These are phyloP conservation scores for Invenusta paracnida DNA, from an alignment of 2,888 invertebrate genomes.

Conservation along the genomic window DNA sequence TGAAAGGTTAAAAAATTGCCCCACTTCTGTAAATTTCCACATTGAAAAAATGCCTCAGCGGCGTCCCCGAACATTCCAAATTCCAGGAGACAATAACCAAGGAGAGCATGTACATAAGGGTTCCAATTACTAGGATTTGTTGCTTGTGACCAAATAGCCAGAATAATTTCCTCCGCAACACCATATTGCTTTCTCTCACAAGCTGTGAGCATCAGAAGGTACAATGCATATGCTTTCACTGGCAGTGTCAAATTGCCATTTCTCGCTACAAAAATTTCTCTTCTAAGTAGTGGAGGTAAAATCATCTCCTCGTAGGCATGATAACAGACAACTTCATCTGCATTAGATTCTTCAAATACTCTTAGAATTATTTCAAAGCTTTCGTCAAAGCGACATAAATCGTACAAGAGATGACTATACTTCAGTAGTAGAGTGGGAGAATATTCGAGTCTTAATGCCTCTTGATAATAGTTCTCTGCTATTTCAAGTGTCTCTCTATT, in stretches of 20 bases:
- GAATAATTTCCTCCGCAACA: not conserved
- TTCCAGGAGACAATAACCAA: not conserved
- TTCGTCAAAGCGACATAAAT: not conserved
- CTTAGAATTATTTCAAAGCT: not conserved
- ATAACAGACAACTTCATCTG: not conserved
- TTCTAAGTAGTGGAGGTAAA: not conserved
- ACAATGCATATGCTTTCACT: not conserved
- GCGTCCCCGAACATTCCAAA: not conserved
- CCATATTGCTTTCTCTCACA: not conserved
- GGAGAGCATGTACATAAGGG: not conserved
- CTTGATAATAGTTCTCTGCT: not conserved
- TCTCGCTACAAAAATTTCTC: not conserved
- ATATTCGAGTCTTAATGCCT: not conserved
- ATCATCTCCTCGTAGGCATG: not conserved
- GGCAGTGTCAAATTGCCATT: not conserved
- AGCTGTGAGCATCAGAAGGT: not conserved
- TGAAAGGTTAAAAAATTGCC: not conserved
- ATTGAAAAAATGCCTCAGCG: not conserved
- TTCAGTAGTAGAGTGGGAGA: not conserved
- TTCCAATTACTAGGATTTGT: not conserved
- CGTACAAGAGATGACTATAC: not conserved
- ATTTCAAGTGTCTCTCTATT: not conserved
- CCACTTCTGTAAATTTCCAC: not conserved
- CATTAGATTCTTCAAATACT: not conserved
- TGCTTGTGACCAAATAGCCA: not conserved